phyloP scores from a whole-genome alignment of 2,888 invertebrate genomes.

The Quadroppia sp. region DNA sequence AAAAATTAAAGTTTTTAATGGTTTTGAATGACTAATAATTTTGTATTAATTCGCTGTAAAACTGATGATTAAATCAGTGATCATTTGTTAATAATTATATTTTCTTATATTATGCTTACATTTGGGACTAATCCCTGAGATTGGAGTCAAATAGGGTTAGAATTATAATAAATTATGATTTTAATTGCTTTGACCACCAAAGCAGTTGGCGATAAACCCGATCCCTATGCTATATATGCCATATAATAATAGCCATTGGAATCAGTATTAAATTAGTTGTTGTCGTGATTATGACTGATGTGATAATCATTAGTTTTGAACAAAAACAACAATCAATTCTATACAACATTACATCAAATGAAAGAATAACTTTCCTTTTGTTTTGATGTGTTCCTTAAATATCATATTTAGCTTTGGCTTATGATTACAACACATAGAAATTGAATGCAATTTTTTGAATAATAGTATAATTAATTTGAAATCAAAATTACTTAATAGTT shows the following conservation, averaged over 20 bases:
- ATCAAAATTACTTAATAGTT: neutral
- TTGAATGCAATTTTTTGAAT: neutral
- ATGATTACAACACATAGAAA: constrained; percentile 12
- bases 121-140: neutral
- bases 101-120: neutral
- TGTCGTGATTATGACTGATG: neutral
- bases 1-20: neutral
- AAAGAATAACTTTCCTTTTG: neutral
- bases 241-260: neutral
- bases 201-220: neutral
- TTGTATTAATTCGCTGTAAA: constrained; percentile 1
- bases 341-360: neutral
- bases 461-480: constrained; percentile 9
- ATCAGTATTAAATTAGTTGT: constrained; percentile 8
- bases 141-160: neutral
- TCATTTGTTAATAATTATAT: constrained; percentile 7
- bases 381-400: neutral
- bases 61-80: constrained; percentile 19
- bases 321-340: neutral
- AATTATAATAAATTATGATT: constrained; percentile 4
- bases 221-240: neutral
- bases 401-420: neutral
- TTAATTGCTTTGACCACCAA: constrained; percentile 36
- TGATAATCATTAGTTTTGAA: neutral
- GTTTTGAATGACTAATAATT: neutral